phyloP scores from a whole-genome alignment of 2,113 vertebrate genomes.

The Prinia subflava region DNA sequence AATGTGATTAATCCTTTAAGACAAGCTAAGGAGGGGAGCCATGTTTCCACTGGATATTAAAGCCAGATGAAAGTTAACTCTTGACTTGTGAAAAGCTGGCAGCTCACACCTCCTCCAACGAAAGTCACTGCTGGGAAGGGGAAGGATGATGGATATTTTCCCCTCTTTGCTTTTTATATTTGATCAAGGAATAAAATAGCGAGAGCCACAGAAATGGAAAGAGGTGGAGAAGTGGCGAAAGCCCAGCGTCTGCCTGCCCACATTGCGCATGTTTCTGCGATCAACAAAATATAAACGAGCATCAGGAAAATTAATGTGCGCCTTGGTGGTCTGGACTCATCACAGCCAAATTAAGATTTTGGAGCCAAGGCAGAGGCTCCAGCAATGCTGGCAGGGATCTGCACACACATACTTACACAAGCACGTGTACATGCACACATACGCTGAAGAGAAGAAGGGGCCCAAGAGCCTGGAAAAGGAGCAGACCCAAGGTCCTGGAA shows the following conservation, averaged over 20 bases:
- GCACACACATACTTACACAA: not conserved
- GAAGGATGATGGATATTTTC: conserved; percentile 33
- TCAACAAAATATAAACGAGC: conserved; percentile 76
- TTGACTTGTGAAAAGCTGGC: conserved; percentile 38
- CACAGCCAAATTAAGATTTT: conserved; percentile 57
- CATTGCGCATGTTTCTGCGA: conserved; percentile 67
- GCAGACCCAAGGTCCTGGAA: not conserved
- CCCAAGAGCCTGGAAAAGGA: not conserved
- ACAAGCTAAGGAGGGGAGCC: conserved; percentile 53
- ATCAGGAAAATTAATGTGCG: conserved; percentile 72
- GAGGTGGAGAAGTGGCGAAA: conserved; percentile 34
- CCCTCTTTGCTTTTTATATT: conserved; percentile 44
- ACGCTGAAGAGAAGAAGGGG: not conserved
- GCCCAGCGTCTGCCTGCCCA: conserved; percentile 56
- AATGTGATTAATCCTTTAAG: conserved; percentile 73
- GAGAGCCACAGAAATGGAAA: conserved; percentile 54
- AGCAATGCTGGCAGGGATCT: conserved; percentile 56
- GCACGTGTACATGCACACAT: not conserved
- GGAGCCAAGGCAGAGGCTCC: conserved; percentile 52
- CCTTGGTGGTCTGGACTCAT: conserved; percentile 75
- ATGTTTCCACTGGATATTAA: conserved; percentile 67
- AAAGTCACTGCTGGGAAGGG: conserved; percentile 11
- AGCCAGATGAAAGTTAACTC: conserved; percentile 71
- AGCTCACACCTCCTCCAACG: not conserved
- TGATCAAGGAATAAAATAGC: conserved; percentile 53